Conservation (phyloP, 2,888 invertebrate species). For the Eueremaeus valkanovi region DNA sequence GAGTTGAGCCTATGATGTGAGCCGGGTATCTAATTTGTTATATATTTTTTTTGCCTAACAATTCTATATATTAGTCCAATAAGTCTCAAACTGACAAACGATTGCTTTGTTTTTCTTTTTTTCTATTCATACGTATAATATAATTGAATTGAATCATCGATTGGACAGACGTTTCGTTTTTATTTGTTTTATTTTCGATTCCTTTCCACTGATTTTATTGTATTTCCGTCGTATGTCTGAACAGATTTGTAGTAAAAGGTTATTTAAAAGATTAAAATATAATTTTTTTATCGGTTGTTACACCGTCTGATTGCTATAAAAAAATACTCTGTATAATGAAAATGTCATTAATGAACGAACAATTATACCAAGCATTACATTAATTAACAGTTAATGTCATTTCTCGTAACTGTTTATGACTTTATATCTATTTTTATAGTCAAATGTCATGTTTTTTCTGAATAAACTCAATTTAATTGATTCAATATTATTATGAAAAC, state of each 20-base stretch:
- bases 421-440: background rate
- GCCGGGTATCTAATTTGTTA: constrained; percentile 5
- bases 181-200: too few species aligned
- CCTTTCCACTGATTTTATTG: too few species aligned
- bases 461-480: background rate
- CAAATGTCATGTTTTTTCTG: background rate
- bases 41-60: background rate
- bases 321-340: too few species aligned
- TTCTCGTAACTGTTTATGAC: background rate
- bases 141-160: too few species aligned
- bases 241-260: too few species aligned
- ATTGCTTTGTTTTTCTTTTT: background rate
- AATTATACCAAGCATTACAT: too few species aligned
- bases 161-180: too few species aligned
- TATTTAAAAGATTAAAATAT: too few species aligned
- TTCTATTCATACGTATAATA: too few species aligned
- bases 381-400: constrained; percentile 13
- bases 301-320: background rate
- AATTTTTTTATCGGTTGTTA: background rate
- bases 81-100: background rate
- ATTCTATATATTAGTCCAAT: background rate
- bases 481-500: background rate
- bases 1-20: background rate
- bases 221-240: too few species aligned
- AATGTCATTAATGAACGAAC: background rate